phyloP scores from a whole-genome alignment of 2,113 vertebrate genomes.

The Manacus vitellinus region DNA sequence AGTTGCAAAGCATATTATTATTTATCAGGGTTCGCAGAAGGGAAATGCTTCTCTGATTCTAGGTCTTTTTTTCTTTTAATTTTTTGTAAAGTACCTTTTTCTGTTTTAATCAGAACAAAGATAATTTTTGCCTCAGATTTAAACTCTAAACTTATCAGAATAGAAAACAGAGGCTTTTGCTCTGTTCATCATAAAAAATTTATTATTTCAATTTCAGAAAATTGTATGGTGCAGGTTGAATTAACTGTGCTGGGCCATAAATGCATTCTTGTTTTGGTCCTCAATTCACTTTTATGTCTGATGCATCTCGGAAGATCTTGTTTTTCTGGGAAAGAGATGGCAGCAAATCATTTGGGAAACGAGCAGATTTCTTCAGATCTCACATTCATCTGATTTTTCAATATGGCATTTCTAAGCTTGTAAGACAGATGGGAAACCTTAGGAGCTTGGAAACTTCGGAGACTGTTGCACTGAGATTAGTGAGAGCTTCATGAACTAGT shows the following conservation, averaged over 20 bases:
- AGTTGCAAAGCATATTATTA: neutral
- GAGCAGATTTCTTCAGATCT: constrained; percentile 9
- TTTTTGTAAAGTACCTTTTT: neutral
- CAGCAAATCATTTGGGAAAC: neutral
- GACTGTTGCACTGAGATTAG: neutral
- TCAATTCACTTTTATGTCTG: constrained; percentile 16
- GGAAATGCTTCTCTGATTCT: neutral
- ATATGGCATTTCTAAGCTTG: neutral
- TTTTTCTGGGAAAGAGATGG: neutral
- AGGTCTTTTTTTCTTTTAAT: neutral
- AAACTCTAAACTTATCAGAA: neutral
- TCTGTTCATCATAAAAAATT: neutral
- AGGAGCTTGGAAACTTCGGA: neutral
- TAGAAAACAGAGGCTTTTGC: neutral
- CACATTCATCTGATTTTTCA: neutral
- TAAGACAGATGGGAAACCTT: neutral
- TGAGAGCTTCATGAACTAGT: neutral
- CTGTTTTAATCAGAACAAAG: neutral
- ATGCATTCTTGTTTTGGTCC: neutral
- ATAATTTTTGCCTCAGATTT: neutral
- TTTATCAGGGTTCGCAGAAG: neutral
- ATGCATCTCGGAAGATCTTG: neutral
- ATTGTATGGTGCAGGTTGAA: neutral
- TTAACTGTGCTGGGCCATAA: neutral
- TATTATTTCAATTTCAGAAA: neutral